Evolutionary conservation across 2,113 vertebrate species (phyloP).

Genomic region (Aspiorhynchus laticeps): DNA sequence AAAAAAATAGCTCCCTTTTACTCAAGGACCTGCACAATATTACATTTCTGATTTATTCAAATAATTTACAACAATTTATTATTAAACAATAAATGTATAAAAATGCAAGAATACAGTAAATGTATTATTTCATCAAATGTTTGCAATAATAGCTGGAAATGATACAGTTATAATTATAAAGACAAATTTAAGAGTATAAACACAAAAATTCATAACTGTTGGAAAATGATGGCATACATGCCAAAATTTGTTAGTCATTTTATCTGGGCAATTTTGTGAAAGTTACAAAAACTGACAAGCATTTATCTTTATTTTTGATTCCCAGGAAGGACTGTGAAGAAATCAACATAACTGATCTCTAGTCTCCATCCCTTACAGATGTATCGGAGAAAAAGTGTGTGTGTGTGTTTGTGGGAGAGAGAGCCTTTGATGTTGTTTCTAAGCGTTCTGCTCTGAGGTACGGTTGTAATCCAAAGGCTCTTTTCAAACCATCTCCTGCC

Average conservation of each 20-base stretch:
- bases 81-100: background rate
- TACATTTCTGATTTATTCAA: too few relatives aligned
- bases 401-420: background rate
- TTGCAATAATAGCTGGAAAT: background rate
- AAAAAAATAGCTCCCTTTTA: background rate
- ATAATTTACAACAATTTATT: background rate
- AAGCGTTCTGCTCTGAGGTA: background rate
- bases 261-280: background rate
- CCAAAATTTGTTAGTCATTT: background rate
- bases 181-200: background rate
- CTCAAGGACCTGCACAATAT: background rate
- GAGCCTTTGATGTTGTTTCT: conserved; percentile 26
- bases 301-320: background rate
- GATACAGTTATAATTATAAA: background rate
- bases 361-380: background rate
- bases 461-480: background rate
- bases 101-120: background rate
- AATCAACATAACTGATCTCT: background rate
- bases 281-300: background rate
- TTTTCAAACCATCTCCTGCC: conserved; percentile 11
- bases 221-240: background rate
- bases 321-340: background rate
- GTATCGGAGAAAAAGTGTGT: background rate
- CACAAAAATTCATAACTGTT: background rate
- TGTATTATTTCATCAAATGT: background rate